Conservation (phyloP, 2,888 invertebrate species). For the Augochlorella aurata region DNA sequence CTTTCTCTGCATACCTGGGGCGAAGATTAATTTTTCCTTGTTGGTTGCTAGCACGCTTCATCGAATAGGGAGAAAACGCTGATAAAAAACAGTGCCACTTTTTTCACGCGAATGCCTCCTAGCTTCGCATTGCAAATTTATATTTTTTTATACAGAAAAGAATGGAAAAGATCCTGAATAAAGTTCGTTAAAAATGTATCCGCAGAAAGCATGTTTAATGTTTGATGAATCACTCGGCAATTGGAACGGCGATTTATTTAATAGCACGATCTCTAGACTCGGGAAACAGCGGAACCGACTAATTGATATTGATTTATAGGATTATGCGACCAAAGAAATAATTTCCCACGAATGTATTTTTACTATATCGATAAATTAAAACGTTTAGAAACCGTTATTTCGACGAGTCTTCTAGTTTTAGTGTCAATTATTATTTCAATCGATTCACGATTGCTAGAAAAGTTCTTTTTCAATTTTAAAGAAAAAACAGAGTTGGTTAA, state of each 20-base stretch:
- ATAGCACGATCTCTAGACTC: no score
- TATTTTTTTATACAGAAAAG: neutral
- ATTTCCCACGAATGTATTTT: no score
- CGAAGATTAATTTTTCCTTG: constrained; percentile 27
- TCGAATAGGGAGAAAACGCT: neutral
- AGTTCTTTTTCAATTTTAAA: no score
- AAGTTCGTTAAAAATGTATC: neutral
- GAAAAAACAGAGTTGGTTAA: no score
- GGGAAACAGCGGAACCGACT: no score
- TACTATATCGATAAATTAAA: no score
- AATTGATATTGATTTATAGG: neutral
- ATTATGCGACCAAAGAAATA: no score
- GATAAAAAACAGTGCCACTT: neutral
- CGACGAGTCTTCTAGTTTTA: no score
- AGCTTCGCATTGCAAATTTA: neutral
- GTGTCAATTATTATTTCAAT: no score
- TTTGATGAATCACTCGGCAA: neutral
- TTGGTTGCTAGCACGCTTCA: neutral
- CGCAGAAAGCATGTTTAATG: neutral
- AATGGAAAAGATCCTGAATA: neutral
- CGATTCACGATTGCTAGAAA: no score
- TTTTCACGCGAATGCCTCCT: neutral
- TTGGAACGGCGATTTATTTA: neutral
- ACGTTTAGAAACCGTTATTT: no score
- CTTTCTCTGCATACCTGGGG: neutral